Evolutionary conservation across 2,888 invertebrate genomes (phyloP), one percentile per base, ranked within the genome.

Genomic region (Drosophila niveifrons): DNA sequence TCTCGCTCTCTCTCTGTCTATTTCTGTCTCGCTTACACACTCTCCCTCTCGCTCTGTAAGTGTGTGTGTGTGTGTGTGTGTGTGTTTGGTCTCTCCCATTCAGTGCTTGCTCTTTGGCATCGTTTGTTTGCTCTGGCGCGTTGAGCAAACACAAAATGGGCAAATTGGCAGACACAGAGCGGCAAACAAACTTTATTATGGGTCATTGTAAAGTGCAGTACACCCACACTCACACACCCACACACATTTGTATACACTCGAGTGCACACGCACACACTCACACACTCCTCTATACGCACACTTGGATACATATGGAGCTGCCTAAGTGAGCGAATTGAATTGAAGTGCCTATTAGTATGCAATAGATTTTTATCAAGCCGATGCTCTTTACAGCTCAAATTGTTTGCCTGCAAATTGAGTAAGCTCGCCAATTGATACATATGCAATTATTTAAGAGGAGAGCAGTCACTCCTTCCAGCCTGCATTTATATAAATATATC

Each of bases 101-200:
- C 53, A 48, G 17, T 18, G 3, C 23, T 23, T 59, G 64, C 78
- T 80, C 78, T 77, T 80, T 66, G 67, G 59, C 78, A 72, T 69
- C 69, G 73, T 51, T 59, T 79, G 81, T 72, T 68, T 69, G 69
- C 70, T 72, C 62, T 74, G 79, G 70, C 71, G 80, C 69, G 79
- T 80, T 82, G 69, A 69, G 76, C 72, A 80, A 80, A 82, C 76
- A 77, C 69, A 75, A 76, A 82, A 81, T 74, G 68, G 66, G 56
- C 75, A 83, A 81, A 83, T 82, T 83, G 81, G 74, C 82, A 83
- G 81, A 75, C 78, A 78, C 72, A 80, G 78, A 82, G 75, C 72
- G 75, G 67, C 80, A 80, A 82, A 78, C 78, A 85, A 82, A 84
- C 80, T 85, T 82, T 84, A 82, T 85, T 84, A 80, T 75, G 82